These are phyloP conservation scores for Nixonia krombeini DNA, from an alignment of 1,140 invertebrate species.

Conservation along the genomic window DNA sequence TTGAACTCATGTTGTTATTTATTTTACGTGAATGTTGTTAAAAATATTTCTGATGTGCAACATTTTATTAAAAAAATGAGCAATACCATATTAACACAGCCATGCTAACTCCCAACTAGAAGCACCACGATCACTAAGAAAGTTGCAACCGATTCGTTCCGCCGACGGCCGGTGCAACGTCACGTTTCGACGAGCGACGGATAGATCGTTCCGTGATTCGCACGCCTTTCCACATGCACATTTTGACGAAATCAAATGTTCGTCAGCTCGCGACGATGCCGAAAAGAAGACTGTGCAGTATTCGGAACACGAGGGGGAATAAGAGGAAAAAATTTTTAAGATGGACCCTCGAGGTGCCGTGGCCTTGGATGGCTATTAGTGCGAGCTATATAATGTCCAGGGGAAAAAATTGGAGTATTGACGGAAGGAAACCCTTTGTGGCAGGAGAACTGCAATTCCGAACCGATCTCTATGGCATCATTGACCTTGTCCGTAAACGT, in stretches of 20 bases:
- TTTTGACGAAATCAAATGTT: slow-evolving; percentile 16
- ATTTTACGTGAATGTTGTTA: too few species aligned
- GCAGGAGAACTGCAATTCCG: slow-evolving; percentile 25
- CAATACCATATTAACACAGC: too few species aligned
- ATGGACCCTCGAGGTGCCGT: slow-evolving; percentile 37
- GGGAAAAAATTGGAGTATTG: slow-evolving; percentile 70
- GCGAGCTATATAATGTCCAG: slow-evolving; percentile 43
- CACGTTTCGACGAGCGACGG: slow-evolving; percentile 17
- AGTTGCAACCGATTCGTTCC: neutral
- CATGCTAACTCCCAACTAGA: too few species aligned
- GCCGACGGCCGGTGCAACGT: slow-evolving; percentile 19
- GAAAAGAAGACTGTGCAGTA: slow-evolving; percentile 51
- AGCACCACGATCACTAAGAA: too few species aligned
- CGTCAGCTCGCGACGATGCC: slow-evolving; percentile 47
- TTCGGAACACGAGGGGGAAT: slow-evolving; percentile 23
- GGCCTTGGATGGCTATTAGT: slow-evolving; percentile 64
- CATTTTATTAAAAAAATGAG: neutral
- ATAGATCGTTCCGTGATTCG: slow-evolving; percentile 6
- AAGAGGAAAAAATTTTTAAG: slow-evolving; percentile 32
- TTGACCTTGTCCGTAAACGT: slow-evolving; percentile 33
- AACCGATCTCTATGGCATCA: slow-evolving; percentile 26
- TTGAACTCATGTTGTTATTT: too few species aligned
- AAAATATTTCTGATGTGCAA: too few species aligned
- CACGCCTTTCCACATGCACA: neutral
- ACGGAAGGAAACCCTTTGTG: slow-evolving; percentile 60